phyloP scores from a whole-genome alignment of 2,113 vertebrate species.

The Petaurus breviceps region DNA sequence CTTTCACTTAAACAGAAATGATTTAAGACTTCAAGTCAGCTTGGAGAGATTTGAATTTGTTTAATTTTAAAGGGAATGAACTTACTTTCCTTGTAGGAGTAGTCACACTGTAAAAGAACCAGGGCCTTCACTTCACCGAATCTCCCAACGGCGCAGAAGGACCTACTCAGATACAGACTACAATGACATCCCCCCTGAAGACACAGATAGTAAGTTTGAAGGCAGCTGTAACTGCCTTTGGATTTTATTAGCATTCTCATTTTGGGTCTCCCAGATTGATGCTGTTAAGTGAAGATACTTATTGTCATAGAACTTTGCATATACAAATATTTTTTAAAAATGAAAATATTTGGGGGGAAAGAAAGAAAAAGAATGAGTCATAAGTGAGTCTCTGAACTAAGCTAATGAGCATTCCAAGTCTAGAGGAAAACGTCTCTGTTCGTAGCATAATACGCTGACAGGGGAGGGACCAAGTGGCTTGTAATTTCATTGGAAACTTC shows the following conservation, averaged over 20 bases:
- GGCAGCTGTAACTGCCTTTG: not conserved
- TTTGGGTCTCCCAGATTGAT: constrained; percentile 10
- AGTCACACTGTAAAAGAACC: constrained; percentile 83
- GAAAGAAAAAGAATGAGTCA: constrained; percentile 33
- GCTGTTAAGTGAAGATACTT: not conserved
- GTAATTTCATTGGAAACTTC: not conserved
- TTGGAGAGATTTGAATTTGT: constrained; percentile 48
- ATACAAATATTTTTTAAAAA: constrained; percentile 4
- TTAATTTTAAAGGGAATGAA: constrained; percentile 30
- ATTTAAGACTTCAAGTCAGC: constrained; percentile 39
- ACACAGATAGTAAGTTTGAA: constrained; percentile 87
- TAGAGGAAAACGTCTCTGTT: constrained; percentile 21
- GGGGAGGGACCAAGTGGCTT: not conserved
- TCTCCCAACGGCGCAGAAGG: constrained; percentile 85
- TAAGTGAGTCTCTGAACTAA: constrained; percentile 15
- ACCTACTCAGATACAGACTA: constrained; percentile 88
- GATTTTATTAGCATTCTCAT: constrained; percentile 35
- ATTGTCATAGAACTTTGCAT: not conserved
- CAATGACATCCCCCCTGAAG: constrained; percentile 83
- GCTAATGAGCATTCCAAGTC: constrained; percentile 43
- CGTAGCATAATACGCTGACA: not conserved
- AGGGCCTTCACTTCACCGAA: constrained; percentile 79
- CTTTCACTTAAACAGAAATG: constrained; percentile 48
- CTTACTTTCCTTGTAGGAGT: constrained; percentile 79
- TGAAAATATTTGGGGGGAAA: constrained; percentile 44